Evolutionary conservation across 1,140 invertebrate species (phyloP), one percentile per base, ranked within the genome.

Genomic region (Meteorus sp.): DNA sequence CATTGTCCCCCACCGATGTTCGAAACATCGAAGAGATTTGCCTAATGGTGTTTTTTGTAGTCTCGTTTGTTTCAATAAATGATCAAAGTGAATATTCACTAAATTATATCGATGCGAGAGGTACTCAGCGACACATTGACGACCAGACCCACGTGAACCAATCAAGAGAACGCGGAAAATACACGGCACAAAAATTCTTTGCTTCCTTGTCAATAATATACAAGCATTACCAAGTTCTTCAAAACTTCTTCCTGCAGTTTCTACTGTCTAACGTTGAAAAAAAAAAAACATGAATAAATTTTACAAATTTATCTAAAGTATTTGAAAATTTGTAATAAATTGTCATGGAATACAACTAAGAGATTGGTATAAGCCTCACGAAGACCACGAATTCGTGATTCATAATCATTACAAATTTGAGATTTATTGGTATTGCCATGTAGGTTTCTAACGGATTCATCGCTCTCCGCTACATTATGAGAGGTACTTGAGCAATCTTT

Each of bases 51-150:
- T 78, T 1, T 82, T 70, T 33, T 75, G 79, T 2, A 70, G 65
- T 52, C 72, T 75, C 0, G 76, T 78, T 64, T 85, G 80, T 15
- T 77, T 75, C 22, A 81, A 69, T 2, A 86, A 57, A 29, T 81
- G 70, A 27, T 81, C 70, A 60, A 85, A 86, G 65, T 86, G 71
- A 41, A 87, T 83, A 47, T 76, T 65, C 23, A 72, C 65, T 9
- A 80, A 33, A 54, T 70, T 69, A 48, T 73, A 76, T 50, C 48
- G 55, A 50, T 69, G 39, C 1, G 66, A 47, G 51, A 80, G 31
- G 45, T 73, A 58, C 56, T 68, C 66, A 1, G 69, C 73, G 2
- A 75, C 51, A 20, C 64, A 67, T 20, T 37, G 55, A 61, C 64
- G 63, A 8, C 61, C 62, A 5, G 73, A 69, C 43, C 73, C 70